Evolutionary conservation across 2,888 invertebrate genomes (phyloP), one percentile per base, ranked within the genome.

Genomic region (Drymonia ruficornis): DNA sequence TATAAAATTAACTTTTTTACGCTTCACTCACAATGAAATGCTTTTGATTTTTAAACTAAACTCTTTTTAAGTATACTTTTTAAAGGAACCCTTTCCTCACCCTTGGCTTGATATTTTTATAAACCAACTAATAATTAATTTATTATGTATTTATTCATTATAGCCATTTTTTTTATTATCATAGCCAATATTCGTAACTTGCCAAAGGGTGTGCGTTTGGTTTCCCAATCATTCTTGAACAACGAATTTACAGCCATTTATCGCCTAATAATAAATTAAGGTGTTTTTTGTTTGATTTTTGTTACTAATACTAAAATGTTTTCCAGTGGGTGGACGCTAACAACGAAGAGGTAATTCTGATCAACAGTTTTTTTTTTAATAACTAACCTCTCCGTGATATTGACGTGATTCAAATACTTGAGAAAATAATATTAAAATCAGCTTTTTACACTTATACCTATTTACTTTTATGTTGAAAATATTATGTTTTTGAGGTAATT

Each of bases 271-370:
- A 36, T 59, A 57, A 68, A 53, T 38, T 49, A 52, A 53, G 76
- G 61, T n/a, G 66, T 63, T 61, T 58, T 76, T 68, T 75, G 19
- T 66, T 72, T 80, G 67, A 70, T 70, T 75, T 70, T 76, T 72
- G 69, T 92, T 80, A 89, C 90, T 90, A 90, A 91, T 94, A 61
- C 56, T 76, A 83, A 83, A 87, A 90, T 91, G 81, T 91, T 89
- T 92, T 91, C 78, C 94, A 94, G 94, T 95, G 95, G 95, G 94
- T 94, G 89, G 94, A 94, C 91, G 93, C 94, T 89, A 94, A 94
- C 91, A 94, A 93, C 86, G 94, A 94, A 71, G 94, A 94, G 95
- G 95, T 94, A 94, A 94, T 76, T 78, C 74, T 56, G 67, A 68
- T 58, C 46, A 58, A 49, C 73, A 64, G 55, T 70, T 74, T 72